These are phyloP conservation scores for Aspiorhynchus laticeps DNA, from an alignment of 2,113 vertebrate species.

Conservation along the genomic window DNA sequence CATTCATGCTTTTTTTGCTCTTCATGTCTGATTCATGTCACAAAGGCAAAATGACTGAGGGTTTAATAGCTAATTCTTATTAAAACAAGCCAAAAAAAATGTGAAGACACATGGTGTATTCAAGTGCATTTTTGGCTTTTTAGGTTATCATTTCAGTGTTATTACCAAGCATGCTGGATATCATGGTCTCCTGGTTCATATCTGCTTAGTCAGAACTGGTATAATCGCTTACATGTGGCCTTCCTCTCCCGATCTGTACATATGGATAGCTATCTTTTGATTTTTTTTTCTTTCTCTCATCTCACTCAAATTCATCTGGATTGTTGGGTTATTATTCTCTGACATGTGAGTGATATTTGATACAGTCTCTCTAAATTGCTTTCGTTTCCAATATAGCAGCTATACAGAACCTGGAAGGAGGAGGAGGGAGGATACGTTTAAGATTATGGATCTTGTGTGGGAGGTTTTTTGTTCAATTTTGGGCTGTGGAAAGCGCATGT, in stretches of 20 bases:
- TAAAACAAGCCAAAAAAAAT: too few species aligned
- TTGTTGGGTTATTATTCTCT: constrained; percentile 61
- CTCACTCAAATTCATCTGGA: constrained; percentile 59
- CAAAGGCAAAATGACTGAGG: not conserved
- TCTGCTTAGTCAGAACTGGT: constrained; percentile 30
- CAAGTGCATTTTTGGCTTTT: not conserved
- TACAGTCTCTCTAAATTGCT: constrained; percentile 60
- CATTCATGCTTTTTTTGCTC: not conserved
- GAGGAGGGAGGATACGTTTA: not conserved
- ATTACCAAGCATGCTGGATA: not conserved
- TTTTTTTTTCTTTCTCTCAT: constrained; percentile 51
- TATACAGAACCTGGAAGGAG: constrained; percentile 4
- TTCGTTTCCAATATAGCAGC: constrained; percentile 60
- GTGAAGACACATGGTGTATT: not conserved
- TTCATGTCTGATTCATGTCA: not conserved
- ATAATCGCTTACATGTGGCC: constrained; percentile 55
- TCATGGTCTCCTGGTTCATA: constrained; percentile 8
- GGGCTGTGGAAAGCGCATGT: not conserved
- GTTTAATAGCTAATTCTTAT: not conserved
- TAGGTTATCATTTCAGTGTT: not conserved
- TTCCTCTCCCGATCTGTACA: constrained; percentile 31
- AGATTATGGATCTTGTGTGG: not conserved
- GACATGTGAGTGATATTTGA: constrained; percentile 60
- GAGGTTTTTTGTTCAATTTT: not conserved
- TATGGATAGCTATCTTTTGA: constrained; percentile 45